Base-by-base conservation (phyloP, 2,113 vertebrate genomes). In the Ictalurus punctatus region DNA sequence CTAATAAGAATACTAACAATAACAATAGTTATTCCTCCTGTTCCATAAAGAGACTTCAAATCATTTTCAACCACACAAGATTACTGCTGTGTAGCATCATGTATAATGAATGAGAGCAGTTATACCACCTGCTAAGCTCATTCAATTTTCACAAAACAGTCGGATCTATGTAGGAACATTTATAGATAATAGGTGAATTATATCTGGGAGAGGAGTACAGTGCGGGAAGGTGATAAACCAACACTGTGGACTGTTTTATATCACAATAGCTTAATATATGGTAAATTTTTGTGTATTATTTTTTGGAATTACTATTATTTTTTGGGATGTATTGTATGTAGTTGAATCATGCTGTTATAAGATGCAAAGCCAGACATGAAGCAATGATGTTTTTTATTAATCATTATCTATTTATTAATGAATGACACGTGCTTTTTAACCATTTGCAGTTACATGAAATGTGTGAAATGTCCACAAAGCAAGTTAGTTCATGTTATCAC, bases 51-150 rank as follows among this genome's bases (percentile, higher is more conserved):
- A 67, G 34, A 59, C 40, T 78, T 86, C 23, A 63, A 78, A 88
- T 90, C 76, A 85, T 80, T 90, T 88, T 48, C 34, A 63, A 30
- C 86, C 56, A 17, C 2, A 52, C 71, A 37, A 63, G 80, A 78
- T 54, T 74, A 81, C 74, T 67, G 85, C 25, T 16, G 40, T 56
- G 71, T 65, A 40, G 78, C 65, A 48, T 87, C 61, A 88, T 76
- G 73, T 84, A 73, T 89, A 81, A 89, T 87, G 19, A 84, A 85
- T 85, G 76, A 87, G 48, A 82, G 54, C 12, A 21, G 52, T 91
- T 85, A 81, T 86, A 87, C 74, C 48, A 13, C 82, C 86, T 89
- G 85, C 74, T 54, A 65, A 67, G 71, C 71, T 54, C 82, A 78
- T 84, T 65, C 27, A 54, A n/a, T 65, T 78, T 78, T 76, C 73